phyloP scores from a whole-genome alignment of 1,140 invertebrate genomes.

The Conopomorpha cramerella region DNA sequence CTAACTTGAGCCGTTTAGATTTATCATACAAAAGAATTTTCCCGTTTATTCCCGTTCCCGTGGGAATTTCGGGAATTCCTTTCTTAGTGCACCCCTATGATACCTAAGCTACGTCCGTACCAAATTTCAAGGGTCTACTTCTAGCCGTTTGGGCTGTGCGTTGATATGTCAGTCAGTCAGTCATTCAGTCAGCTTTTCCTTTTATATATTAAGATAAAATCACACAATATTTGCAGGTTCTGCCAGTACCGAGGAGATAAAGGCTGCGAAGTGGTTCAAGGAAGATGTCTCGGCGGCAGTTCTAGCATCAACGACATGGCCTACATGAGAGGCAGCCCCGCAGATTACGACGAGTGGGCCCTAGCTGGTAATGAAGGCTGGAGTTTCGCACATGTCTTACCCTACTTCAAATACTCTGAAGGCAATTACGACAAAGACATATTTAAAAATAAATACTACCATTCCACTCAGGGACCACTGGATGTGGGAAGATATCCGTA shows the following conservation, averaged over 20 bases:
- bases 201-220: too few species aligned
- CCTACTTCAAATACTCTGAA: constrained; percentile 67
- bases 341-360: constrained; percentile 75
- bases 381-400: constrained; percentile 73
- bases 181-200: too few species aligned
- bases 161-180: too few species aligned
- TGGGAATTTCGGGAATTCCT: too few species aligned
- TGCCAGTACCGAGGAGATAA: constrained; percentile 28
- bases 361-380: constrained; percentile 62
- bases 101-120: too few species aligned
- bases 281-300: constrained; percentile 76
- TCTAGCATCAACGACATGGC: constrained; percentile 83
- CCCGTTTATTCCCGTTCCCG: too few species aligned
- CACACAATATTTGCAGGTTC: constrained; percentile 43
- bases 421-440: constrained; percentile 51
- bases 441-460: constrained; percentile 39
- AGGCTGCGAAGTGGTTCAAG: constrained; percentile 55
- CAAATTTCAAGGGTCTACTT: too few species aligned
- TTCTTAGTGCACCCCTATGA: too few species aligned
- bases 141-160: too few species aligned
- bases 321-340: constrained; percentile 72
- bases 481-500: constrained; percentile 42
- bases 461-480: constrained; percentile 43
- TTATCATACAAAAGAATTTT: too few species aligned
- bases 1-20: too few species aligned